phyloP scores from a whole-genome alignment of 2,113 vertebrate species.

The Gadus chalcogrammus region DNA sequence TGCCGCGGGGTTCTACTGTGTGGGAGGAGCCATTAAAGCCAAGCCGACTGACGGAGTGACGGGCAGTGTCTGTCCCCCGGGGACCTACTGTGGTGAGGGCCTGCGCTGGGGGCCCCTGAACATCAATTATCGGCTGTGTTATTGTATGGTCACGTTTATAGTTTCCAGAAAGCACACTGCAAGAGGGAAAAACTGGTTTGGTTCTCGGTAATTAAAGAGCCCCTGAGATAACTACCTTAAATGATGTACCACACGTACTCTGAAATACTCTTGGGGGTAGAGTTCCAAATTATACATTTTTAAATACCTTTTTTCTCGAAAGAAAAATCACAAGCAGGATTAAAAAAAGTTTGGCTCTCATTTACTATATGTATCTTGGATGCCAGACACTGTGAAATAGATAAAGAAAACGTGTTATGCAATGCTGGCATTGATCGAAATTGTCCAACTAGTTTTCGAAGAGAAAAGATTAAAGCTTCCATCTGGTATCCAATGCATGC shows the following conservation, averaged over 20 bases:
- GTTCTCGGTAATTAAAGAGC: not conserved
- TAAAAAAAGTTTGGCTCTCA: not conserved
- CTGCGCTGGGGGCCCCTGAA: not conserved
- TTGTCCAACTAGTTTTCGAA: too few relatives aligned
- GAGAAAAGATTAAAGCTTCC: too few relatives aligned
- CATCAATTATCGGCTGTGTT: not conserved
- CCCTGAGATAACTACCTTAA: not conserved
- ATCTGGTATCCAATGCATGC: too few relatives aligned
- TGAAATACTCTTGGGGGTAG: not conserved
- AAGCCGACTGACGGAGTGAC: conserved; percentile 77
- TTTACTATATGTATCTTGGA: too few relatives aligned
- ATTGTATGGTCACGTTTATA: not conserved
- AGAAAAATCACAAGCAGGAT: too few relatives aligned
- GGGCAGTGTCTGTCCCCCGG: conserved; percentile 82
- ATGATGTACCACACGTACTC: not conserved
- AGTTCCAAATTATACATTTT: too few relatives aligned
- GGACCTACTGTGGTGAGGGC: conserved; percentile 82
- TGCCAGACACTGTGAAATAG: too few relatives aligned
- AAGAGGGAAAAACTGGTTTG: not conserved
- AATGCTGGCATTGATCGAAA: too few relatives aligned
- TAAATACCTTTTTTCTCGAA: too few relatives aligned
- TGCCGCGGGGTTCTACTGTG: conserved; percentile 82
- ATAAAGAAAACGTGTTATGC: too few relatives aligned
- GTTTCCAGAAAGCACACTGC: not conserved
- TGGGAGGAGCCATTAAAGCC: conserved; percentile 70